phyloP scores from a whole-genome alignment of 2,797 vertebrate genomes.

The Squalus acanthias region DNA sequence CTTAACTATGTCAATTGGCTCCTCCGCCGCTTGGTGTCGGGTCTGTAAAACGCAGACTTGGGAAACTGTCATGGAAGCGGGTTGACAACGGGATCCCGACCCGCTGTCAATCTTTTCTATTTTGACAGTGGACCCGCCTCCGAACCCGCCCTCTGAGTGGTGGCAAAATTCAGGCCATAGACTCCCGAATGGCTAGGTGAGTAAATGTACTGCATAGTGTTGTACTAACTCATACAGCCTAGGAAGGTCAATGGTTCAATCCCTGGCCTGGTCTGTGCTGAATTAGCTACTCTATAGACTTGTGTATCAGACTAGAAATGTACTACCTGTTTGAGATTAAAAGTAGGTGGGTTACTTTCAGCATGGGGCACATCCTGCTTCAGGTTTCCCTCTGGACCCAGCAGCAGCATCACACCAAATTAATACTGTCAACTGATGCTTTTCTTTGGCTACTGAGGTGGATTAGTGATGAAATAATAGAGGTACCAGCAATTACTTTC shows the following conservation, averaged over 20 bases:
- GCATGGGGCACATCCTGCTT: background rate
- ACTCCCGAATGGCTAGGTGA: background rate
- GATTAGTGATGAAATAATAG: background rate
- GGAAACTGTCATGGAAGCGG: no score
- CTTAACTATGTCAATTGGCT: no score
- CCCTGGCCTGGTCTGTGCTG: background rate
- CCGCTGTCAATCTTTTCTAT: no score
- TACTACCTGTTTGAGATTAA: background rate
- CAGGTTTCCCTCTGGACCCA: background rate
- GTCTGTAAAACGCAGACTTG: no score
- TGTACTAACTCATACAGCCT: background rate
- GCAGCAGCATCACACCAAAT: background rate
- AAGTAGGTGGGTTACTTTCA: background rate
- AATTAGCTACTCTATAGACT: background rate
- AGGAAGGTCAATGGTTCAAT: background rate
- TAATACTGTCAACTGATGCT: background rate
- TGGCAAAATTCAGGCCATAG: background rate
- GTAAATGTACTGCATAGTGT: background rate
- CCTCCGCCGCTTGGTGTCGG: no score
- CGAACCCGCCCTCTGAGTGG: no score
- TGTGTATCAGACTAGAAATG: background rate
- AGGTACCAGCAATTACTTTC: background rate
- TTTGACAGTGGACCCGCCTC: no score
- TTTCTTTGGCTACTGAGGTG: background rate
- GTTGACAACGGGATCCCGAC: no score